Percentiles rank a stretch among this genome's conserved stretches.
Evolutionary conservation across 2,113 vertebrate species (phyloP).

Genomic region (Ochotona curzoniae): DNA sequence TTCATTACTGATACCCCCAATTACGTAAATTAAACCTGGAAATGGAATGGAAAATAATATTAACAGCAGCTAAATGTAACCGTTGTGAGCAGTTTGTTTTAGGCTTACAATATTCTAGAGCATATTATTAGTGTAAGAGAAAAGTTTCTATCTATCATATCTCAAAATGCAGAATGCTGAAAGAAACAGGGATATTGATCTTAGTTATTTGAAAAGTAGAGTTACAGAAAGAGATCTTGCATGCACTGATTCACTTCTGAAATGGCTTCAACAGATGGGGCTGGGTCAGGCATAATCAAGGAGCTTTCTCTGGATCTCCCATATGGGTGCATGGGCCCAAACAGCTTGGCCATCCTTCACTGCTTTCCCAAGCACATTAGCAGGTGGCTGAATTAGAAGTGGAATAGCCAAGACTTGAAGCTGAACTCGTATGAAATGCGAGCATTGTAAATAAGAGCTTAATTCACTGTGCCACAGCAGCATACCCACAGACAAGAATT

Average conservation of each 20-base stretch:
- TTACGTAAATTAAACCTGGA: slow-evolving; percentile 95
- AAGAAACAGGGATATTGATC: slow-evolving; percentile 45
- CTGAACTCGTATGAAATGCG: no score
- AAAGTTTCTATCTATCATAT: slow-evolving; percentile 33
- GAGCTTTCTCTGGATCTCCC: no score
- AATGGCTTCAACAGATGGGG: no score
- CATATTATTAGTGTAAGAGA: background rate
- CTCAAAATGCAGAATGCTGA: slow-evolving; percentile 46
- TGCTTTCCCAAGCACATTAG: no score
- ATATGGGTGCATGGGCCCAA: no score
- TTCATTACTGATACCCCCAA: slow-evolving; percentile 96
- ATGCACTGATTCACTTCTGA: no score
- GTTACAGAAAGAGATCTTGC: no score
- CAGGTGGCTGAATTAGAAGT: background rate
- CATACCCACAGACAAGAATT: background rate
- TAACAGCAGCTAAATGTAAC: slow-evolving; percentile 19
- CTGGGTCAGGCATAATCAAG: no score
- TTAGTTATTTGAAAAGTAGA: background rate
- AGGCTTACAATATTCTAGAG: background rate
- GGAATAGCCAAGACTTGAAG: no score
- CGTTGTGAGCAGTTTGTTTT: background rate
- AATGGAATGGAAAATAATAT: slow-evolving; percentile 58
- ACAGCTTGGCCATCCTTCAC: no score
- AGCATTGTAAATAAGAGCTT: no score
- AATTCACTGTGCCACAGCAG: no score